Evolutionary conservation across 2,113 vertebrate genomes (phyloP), one percentile per base, ranked within the genome.

Genomic region (Gymnorhina tibicen): DNA sequence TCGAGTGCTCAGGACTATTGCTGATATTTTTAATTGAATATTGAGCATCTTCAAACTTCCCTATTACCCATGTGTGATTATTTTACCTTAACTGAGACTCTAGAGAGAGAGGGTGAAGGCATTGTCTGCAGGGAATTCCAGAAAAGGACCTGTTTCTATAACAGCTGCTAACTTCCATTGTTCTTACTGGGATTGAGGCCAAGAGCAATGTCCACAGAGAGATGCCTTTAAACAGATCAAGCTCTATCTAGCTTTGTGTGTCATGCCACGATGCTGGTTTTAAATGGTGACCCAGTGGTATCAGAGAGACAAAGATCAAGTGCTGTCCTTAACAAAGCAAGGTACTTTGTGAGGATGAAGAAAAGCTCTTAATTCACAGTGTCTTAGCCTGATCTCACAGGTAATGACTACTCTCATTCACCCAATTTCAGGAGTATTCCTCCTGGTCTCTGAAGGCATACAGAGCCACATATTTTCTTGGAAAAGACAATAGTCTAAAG

Each of bases 1-100:
- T 2, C 15, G 33, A 86, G 49, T 1, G 1, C 23, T 79, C 4
- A 1, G 39, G 26, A 8, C 44, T 85, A 9, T 23, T 5, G 1
- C 49, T 85, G 49, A 11, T 83, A 19, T 28, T 91, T 64, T 63
- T n/a, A 66, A 41, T 33, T 84, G 30, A 53, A 60, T 26, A 53
- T 30, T 53, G n/a, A 79, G 14, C 27, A 2, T 86, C 49, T 83
- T 79, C 70, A 68, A 28, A 52, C 24, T 67, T 85, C 16, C 1
- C 17, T 73, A 1, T 77, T 26, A 73, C 11, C 6, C 46, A 1
- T 12, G 7, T 70, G 30, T 88, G 14, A 46, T 75, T 59, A 46
- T 79, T 91, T 64, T 91, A 35, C 24, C 22, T 68, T 73, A 64
- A 44, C 16, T 64, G 56, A 91, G 64, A 44, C 28, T 42, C 20